phyloP scores from a whole-genome alignment of 2,888 invertebrate species.

The Drosophila kuntzei region DNA sequence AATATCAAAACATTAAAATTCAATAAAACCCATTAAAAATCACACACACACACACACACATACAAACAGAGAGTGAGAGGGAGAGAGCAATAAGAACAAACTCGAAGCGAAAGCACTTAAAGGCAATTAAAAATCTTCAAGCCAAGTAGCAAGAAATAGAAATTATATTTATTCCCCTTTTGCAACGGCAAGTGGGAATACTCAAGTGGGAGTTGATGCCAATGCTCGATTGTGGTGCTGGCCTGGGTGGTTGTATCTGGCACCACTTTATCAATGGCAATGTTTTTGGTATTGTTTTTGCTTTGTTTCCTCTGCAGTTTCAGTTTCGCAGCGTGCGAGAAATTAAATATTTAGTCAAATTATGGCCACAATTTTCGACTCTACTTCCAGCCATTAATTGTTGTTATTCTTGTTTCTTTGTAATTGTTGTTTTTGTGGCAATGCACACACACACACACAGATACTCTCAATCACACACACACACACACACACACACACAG shows the following conservation, averaged over 20 bases:
- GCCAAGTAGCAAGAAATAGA: slow-evolving; percentile 58
- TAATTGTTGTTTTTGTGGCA: slow-evolving; percentile 61
- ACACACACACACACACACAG: slow-evolving; percentile 6
- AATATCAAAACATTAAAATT: slow-evolving; percentile 79
- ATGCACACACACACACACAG: slow-evolving; percentile 5
- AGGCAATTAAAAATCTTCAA: slow-evolving; percentile 78
- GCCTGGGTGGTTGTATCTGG: slow-evolving; percentile 34
- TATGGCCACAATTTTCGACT: slow-evolving; percentile 75
- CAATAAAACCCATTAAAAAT: slow-evolving; percentile 75
- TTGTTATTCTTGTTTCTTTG: slow-evolving; percentile 23
- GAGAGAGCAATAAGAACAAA: slow-evolving; percentile 32
- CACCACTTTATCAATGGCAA: slow-evolving; percentile 69
- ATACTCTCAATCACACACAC: slow-evolving; percentile 2
- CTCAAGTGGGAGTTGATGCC: slow-evolving; percentile 28
- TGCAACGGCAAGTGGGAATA: slow-evolving; percentile 14
- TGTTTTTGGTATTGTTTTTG: slow-evolving; percentile 25
- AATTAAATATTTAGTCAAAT: slow-evolving; percentile 80
- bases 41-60: slow-evolving; percentile 16
- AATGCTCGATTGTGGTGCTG: neutral
- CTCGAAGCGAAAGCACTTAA: slow-evolving; percentile 68
- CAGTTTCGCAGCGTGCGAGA: slow-evolving; percentile 49
- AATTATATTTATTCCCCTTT: slow-evolving; percentile 77
- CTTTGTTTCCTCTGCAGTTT: slow-evolving; percentile 35
- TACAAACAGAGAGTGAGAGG: neutral
- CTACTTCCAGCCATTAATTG: slow-evolving; percentile 29